Base-by-base conservation (phyloP, 92 coral and sea anemone species). In the Porites cylindrica region DNA sequence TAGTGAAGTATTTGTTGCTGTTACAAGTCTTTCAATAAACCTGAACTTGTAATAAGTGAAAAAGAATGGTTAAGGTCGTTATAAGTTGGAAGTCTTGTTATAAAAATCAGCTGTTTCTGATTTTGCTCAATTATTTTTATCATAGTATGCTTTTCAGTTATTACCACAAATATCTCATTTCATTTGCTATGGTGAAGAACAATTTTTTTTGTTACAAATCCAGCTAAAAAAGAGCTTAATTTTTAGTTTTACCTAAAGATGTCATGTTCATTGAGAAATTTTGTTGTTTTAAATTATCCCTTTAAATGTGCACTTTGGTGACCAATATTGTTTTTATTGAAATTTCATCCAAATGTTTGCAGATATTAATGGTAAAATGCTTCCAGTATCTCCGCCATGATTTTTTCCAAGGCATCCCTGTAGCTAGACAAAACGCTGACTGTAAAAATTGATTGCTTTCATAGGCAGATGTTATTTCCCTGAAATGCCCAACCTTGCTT, bases 361-460 rank as follows among this genome's bases (percentile, higher is more conserved):
- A 38, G 62, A 62, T 51, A 19, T 24, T 21, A 17, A 14, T 50
- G 50, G 70, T 72, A 38, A 73, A 74, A 73, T 73, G 17, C 47
- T 62, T 64, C 23, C 63, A 51, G 20, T 71, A 13, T 83, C 59
- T 82, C 59, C 6, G 23, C 26, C 29, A 18, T 32, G 16, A 12
- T 82, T 71, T 43, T 82, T 71, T 63, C 17, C 61, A 75, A 63
- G 74, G 14, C 18, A 47, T 19, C 66, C 61, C 78, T n/a, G 18
- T 2, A 7, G 67, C 11, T 61, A 83, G 87, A 83, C 87, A 61
- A 63, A 83, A 83, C 87, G 74, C 62, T 65, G 73, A 17, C 73
- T 83, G 87, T 75, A 63, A n/a, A 73, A 74, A 83, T 74, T 83
- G 87, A 72, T 83, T 83, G 87, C 80, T 75, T 73, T 75, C 53